These are phyloP conservation scores for Nephrotoma flavescens DNA, from an alignment of 2,888 invertebrate species.

Conservation along the genomic window DNA sequence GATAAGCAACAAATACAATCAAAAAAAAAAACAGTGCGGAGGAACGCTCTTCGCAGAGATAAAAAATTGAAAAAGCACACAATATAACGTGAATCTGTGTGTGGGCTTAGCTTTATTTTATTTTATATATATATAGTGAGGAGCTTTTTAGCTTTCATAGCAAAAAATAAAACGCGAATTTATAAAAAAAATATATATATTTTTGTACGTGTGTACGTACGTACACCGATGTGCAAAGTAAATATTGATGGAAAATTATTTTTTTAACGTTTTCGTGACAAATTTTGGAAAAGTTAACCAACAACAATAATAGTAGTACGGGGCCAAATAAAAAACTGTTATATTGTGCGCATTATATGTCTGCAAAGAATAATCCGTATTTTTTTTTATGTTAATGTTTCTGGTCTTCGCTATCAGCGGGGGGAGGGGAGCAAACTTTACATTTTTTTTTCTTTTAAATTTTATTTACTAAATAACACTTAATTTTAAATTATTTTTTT, in stretches of 20 bases:
- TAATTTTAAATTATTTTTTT: neutral
- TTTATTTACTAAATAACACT: neutral
- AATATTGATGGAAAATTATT: neutral
- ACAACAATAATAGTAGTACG: neutral
- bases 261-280: neutral
- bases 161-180: neutral
- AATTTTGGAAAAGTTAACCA: neutral
- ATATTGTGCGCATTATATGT: slow-evolving; percentile 3
- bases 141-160: neutral
- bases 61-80: neutral
- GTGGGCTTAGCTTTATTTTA: neutral
- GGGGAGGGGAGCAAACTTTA: neutral
- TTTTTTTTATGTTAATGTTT: neutral
- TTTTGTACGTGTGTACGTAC: neutral
- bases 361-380: slow-evolving; percentile 1
- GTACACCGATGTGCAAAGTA: neutral
- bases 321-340: neutral
- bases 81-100: neutral
- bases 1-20: neutral
- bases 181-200: neutral
- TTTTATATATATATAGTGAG: neutral
- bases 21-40: neutral
- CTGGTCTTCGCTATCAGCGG: neutral
- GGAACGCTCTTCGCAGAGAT: neutral
- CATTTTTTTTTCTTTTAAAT: neutral